Evolutionary conservation across 1,140 invertebrate genomes (phyloP).

Genomic region (Cephus cinctus): DNA sequence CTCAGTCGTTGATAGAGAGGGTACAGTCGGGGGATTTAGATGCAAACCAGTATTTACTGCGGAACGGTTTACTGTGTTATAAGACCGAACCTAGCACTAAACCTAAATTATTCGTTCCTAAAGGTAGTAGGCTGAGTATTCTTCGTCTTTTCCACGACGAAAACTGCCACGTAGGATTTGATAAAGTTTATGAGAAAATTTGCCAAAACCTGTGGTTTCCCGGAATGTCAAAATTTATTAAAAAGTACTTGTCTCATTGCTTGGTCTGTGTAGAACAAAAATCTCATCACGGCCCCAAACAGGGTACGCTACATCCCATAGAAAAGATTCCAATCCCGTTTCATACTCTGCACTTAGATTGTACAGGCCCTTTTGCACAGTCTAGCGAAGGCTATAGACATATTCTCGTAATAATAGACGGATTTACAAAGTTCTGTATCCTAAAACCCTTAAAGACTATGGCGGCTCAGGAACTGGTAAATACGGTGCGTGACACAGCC

Average conservation of each 20-base stretch:
- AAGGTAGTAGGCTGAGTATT: too few relatives aligned
- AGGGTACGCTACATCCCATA: constrained; percentile 23
- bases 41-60: constrained; percentile 22
- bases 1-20: constrained; percentile 25
- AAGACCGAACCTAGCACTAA: constrained; percentile 11
- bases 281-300: constrained; percentile 13
- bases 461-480: constrained; percentile 5
- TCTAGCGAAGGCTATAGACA: constrained; percentile 1
- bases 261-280: constrained; percentile 28
- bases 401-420: constrained; percentile 13
- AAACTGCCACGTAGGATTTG: too few relatives aligned
- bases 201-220: too few relatives aligned
- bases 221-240: constrained; percentile 24
- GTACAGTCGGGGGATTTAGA: constrained; percentile 24
- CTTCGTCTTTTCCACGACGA: too few relatives aligned
- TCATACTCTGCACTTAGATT: neutral
- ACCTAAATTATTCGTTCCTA: too few relatives aligned
- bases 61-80: constrained; percentile 19
- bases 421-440: constrained; percentile 14
- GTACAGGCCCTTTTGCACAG: neutral
- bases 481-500: constrained; percentile 12
- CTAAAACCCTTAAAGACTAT: constrained; percentile 14
- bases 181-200: too few relatives aligned
- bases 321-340: neutral
- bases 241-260: constrained; percentile 28